Evolutionary conservation across 2,888 invertebrate genomes (phyloP).

Genomic region (Hipparchia semele): DNA sequence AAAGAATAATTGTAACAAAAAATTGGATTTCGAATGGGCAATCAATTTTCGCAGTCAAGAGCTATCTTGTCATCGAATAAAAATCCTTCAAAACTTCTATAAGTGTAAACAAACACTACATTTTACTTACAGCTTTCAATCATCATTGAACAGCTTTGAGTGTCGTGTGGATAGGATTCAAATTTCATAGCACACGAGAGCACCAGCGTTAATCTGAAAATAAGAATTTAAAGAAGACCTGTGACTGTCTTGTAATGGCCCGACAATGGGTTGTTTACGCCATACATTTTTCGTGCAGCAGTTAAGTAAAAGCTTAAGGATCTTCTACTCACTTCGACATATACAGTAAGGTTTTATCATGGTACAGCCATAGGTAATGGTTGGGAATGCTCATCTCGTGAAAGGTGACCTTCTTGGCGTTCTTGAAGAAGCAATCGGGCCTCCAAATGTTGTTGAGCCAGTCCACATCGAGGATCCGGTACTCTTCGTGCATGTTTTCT

Average conservation of each 20-base stretch:
- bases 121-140: conserved; percentile 93
- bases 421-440: conserved; percentile 97
- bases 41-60: no score
- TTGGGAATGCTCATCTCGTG: conserved; percentile 98
- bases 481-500: conserved; percentile 97
- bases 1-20: no score
- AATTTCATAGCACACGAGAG: conserved; percentile 97
- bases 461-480: conserved; percentile 93
- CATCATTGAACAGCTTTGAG: conserved; percentile 96
- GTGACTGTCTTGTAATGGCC: not conserved
- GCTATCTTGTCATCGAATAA: no score
- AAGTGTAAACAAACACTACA: no score
- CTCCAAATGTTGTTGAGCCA: conserved; percentile 96
- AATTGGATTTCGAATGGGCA: no score
- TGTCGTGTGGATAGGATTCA: conserved; percentile 96
- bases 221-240: not conserved
- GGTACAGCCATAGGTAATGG: conserved; percentile 95
- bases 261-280: no score
- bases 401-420: conserved; percentile 96
- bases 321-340: conserved; percentile 91
- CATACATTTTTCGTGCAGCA: no score
- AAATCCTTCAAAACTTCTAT: no score
- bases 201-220: conserved; percentile 91
- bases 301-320: no score
- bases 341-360: conserved; percentile 94